A percentile compares a stretch with the other conserved stretches of the same genome.
Evolutionary conservation across 1,140 invertebrate genomes (phyloP).

Genomic region (Trichonephila inaurata): DNA sequence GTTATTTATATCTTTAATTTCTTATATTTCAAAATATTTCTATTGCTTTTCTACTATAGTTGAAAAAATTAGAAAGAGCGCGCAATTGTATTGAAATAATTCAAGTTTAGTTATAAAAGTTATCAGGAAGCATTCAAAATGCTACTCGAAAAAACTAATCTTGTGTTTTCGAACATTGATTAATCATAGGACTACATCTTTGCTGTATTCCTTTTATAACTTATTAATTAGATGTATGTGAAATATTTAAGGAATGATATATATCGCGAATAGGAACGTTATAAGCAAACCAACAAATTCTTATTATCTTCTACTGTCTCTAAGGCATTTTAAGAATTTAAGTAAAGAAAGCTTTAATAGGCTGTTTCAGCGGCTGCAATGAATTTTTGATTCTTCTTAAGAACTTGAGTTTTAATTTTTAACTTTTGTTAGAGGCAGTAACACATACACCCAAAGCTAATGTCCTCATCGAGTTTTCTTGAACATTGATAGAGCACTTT

Average conservation of each 20-base stretch:
- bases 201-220: too few species aligned
- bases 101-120: too few species aligned
- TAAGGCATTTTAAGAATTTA: neutral
- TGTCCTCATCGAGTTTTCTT: neutral
- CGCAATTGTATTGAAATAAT: too few species aligned
- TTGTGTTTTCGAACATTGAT: too few species aligned
- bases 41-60: too few species aligned
- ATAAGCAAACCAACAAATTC: neutral
- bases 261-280: neutral
- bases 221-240: too few species aligned
- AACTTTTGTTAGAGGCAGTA: neutral
- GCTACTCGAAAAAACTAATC: too few species aligned
- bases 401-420: slow-evolving; percentile 8
- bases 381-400: neutral
- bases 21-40: too few species aligned
- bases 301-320: neutral
- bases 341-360: slow-evolving; percentile 4
- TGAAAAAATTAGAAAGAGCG: too few species aligned
- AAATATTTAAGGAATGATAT: neutral
- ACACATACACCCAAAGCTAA: neutral
- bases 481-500: neutral
- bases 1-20: too few species aligned
- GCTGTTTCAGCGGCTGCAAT: neutral
- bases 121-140: too few species aligned
- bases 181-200: too few species aligned